Percentiles rank a stretch among this genome's conserved stretches.
These are phyloP conservation scores for Tupaia tana DNA, from an alignment of 2,113 vertebrate species.

Conservation along the genomic window DNA sequence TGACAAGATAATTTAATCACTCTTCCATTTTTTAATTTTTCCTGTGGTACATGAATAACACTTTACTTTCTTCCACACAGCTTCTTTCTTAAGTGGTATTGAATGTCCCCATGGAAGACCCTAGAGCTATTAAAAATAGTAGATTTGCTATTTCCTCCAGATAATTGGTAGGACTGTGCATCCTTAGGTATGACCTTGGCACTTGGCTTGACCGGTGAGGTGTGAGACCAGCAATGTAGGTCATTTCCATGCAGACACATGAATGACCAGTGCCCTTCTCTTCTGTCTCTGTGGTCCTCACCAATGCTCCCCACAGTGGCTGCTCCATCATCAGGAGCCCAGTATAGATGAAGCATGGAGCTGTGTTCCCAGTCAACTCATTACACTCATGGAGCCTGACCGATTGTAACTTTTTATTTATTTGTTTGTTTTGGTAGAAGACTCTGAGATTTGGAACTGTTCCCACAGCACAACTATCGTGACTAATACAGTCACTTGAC, in stretches of 20 bases:
- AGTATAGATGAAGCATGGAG: neutral
- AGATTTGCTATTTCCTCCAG: neutral
- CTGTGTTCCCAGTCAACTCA: neutral
- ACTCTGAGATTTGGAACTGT: neutral
- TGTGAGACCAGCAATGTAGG: rapidly evolving
- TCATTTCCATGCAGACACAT: neutral
- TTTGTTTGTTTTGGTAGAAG: neutral
- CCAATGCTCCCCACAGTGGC: too few species aligned
- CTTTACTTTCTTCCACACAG: neutral
- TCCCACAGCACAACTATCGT: neutral
- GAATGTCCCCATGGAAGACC: neutral
- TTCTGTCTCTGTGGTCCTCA: neutral
- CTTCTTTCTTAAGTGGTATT: neutral
- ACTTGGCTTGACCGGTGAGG: neutral
- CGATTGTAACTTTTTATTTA: neutral
- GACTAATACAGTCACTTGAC: neutral
- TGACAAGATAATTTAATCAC: too few species aligned
- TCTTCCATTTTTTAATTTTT: neutral
- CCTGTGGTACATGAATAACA: neutral
- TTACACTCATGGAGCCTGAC: neutral
- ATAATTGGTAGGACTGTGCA: rapidly evolving
- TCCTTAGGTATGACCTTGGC: rapidly evolving
- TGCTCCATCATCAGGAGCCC: neutral
- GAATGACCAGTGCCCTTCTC: neutral
- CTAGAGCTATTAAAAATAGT: neutral